Percentiles rank a stretch among this genome's conserved stretches.
These are phyloP conservation scores for Drosophila sucinea DNA, from an alignment of 1,140 invertebrate species.

Conservation along the genomic window DNA sequence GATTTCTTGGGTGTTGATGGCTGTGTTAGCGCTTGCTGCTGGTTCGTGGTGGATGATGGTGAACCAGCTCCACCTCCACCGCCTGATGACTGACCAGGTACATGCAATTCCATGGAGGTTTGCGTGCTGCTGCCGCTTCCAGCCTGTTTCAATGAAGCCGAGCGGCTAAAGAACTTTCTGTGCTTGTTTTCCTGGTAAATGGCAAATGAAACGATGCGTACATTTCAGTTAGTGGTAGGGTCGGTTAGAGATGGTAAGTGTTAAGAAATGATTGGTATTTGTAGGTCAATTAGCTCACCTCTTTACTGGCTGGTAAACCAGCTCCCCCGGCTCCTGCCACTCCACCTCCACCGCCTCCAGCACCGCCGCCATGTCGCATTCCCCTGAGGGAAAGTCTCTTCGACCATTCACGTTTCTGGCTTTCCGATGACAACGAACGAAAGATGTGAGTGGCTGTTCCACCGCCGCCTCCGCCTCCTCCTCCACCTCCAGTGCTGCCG, in stretches of 20 bases:
- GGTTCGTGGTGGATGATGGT: constrained; percentile 44
- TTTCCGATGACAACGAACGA: constrained; percentile 83
- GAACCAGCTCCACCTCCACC: constrained; percentile 52
- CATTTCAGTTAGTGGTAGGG: not conserved
- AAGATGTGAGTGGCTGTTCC: constrained; percentile 67
- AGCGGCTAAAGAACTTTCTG: constrained; percentile 77
- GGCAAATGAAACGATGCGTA: constrained; percentile 1
- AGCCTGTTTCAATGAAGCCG: constrained; percentile 79
- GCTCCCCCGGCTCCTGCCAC: not conserved
- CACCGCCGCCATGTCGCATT: constrained; percentile 82
- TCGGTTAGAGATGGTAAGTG: not conserved
- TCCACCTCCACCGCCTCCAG: not conserved
- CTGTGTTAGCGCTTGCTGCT: constrained; percentile 83
- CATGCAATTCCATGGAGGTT: constrained; percentile 75
- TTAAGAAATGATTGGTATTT: constrained; percentile 40
- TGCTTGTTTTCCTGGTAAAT: constrained; percentile 52
- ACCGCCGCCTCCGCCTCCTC: constrained; percentile 13
- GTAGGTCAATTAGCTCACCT: constrained; percentile 66
- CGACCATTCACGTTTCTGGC: constrained; percentile 85
- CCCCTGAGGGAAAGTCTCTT: constrained; percentile 85
- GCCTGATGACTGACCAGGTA: constrained; percentile 63
- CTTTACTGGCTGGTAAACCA: constrained; percentile 55
- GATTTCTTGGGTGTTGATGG: constrained; percentile 89
- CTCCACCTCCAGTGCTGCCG: constrained; percentile 2
- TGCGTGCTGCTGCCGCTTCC: constrained; percentile 58